Base-by-base conservation (phyloP, 1,140 invertebrate genomes). In the Drosophila arawakana region DNA sequence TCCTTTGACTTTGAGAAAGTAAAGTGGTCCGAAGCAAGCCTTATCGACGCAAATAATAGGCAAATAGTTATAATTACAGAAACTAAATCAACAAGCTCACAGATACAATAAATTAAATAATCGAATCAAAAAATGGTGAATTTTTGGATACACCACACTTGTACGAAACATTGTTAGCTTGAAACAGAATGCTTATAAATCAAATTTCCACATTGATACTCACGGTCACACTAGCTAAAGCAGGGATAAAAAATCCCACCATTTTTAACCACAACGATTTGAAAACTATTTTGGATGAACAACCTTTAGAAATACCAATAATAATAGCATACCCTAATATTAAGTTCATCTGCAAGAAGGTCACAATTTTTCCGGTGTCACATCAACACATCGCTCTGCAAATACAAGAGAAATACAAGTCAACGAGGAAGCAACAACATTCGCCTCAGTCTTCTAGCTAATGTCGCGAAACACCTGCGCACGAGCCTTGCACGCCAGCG, bases 21-120 rank as follows among this genome's bases (percentile, higher is more conserved):
- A n/a, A 57, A 35, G n/a, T 37, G 54, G 34, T 57, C 54, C 10
- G 54, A 57, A 25, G 7, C 34, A 18, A 1, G 39, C 2, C 15
- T 57, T 15, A 37, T 43, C 8, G 35, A 57, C 39, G 55, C 55
- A 41, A 41, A 21, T 18, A 18, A 41, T 58, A 58, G 35, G 55
- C 37, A 39, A 58, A 41, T 58, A 41, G 13, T 41, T 8, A 63
- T 30, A 4, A 30, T 2, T 30, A 2, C 44, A 13, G n/a, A 13
- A 46, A 46, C 44, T 2, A 46, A n/a, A 46, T 15, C 3, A 41
- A 41, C 8, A 46, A 46, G n/a, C 44, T 46, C 10, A 46, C 44
- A n/a, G 44, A 46, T n/a, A 7, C 44, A 8, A 7, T 61, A 13
- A 46, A 46, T 46, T 0, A 46, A 18, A 46, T 35, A 52, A 34